These are phyloP conservation scores for Sciaenops ocellatus DNA, from an alignment of 2,797 vertebrate genomes.

Conservation along the genomic window DNA sequence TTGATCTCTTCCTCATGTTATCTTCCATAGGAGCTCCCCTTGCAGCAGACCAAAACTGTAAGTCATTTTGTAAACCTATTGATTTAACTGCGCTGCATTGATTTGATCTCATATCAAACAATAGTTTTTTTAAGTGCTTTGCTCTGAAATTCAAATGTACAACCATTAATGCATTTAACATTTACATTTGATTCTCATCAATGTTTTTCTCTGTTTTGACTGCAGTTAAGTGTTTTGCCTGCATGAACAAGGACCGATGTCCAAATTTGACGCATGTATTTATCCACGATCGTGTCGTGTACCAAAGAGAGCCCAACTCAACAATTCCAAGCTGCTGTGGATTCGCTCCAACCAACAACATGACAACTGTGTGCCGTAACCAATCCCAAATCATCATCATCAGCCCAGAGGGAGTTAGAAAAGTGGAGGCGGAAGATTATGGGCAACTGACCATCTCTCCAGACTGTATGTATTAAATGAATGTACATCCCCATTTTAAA, in stretches of 20 bases:
- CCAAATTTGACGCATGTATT: not conserved
- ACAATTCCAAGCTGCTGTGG: not conserved
- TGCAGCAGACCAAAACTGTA: not conserved
- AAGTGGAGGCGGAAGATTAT: not conserved
- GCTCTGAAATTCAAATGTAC: not conserved
- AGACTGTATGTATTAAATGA: slow-evolving; percentile 25
- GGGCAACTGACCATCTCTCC: rapidly evolving
- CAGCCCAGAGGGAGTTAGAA: not conserved
- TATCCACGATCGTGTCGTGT: rapidly evolving
- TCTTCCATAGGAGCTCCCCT: not conserved
- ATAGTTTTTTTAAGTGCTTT: not conserved
- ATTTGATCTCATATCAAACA: not conserved
- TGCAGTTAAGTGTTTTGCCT: slow-evolving; percentile 21
- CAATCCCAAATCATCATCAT: rapidly evolving
- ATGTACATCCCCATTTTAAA: not conserved
- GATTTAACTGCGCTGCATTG: not conserved
- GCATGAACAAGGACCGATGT: slow-evolving; percentile 36
- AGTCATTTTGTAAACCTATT: not conserved
- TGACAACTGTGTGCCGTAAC: rapidly evolving
- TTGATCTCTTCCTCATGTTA: not conserved
- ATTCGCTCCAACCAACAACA: too few relatives aligned
- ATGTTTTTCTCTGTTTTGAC: slow-evolving; percentile 12
- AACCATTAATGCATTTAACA: not conserved
- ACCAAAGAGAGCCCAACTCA: rapidly evolving
- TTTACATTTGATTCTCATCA: not conserved